phyloP scores from a whole-genome alignment of 35 echinoderm and acorn worm species.

The Diadema setosum region DNA sequence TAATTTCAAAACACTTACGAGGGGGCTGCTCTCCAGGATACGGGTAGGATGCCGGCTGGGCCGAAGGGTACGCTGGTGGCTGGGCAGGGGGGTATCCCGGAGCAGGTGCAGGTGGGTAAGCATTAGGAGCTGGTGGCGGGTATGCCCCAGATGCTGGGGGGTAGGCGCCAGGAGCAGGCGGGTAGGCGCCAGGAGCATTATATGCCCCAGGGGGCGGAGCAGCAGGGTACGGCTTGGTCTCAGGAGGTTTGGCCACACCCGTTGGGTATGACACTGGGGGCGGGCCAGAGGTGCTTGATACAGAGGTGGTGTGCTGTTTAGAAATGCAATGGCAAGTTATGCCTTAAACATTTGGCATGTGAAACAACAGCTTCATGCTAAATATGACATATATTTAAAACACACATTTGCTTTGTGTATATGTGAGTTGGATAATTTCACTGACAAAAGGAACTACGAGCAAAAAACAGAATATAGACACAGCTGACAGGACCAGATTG shows the following conservation, averaged over 20 bases:
- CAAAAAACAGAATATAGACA: too few species aligned
- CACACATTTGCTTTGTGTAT: too few species aligned
- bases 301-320: neutral
- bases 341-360: too few species aligned
- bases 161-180: neutral
- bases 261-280: neutral
- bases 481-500: too few species aligned
- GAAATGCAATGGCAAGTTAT: too few species aligned
- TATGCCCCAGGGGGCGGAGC: neutral
- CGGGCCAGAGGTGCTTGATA: neutral
- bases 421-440: too few species aligned
- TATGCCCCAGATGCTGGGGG: neutral
- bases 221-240: neutral
- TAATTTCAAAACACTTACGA: too few species aligned
- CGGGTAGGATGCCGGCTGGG: neutral
- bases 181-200: neutral
- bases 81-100: conserved; percentile 8
- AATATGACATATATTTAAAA: too few species aligned
- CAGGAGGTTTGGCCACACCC: neutral
- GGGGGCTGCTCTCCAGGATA: neutral
- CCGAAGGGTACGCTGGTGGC: neutral
- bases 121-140: neutral
- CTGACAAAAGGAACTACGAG: too few species aligned
- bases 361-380: too few species aligned
- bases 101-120: neutral